Conservation (phyloP, 2,113 vertebrate species). For the Micromys minutus region DNA sequence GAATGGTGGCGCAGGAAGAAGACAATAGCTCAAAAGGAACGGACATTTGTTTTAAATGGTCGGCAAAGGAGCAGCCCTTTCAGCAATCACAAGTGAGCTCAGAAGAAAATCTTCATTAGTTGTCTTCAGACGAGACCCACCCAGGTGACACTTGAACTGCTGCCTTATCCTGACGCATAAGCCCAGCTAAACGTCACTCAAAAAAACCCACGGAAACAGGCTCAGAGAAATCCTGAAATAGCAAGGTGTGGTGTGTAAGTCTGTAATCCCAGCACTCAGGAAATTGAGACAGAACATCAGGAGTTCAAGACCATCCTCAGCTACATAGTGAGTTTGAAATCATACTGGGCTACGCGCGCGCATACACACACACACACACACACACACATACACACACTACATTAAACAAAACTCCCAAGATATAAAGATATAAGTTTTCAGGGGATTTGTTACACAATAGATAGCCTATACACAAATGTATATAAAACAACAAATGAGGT, state of each 20-base stretch:
- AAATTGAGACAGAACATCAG: background rate
- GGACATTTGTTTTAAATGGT: background rate
- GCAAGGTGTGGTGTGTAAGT: background rate
- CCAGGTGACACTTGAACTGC: background rate
- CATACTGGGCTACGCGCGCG: background rate
- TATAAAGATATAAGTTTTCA: background rate
- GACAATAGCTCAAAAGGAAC: slow-evolving; percentile 3
- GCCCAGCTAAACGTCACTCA: too few species aligned
- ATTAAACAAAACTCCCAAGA: background rate
- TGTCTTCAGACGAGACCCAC: slow-evolving; percentile 7
- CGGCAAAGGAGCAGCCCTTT: background rate
- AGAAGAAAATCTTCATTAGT: slow-evolving; percentile 23
- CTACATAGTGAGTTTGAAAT: background rate
- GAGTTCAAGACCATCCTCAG: background rate
- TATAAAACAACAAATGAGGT: background rate
- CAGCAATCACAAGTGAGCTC: background rate
- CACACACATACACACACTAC: too few species aligned
- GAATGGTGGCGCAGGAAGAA: slow-evolving; percentile 8
- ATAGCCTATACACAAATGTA: background rate
- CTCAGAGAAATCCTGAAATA: background rate
- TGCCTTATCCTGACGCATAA: background rate
- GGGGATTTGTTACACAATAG: background rate
- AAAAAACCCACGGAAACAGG: background rate
- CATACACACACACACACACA: too few species aligned
- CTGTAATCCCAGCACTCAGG: background rate